Evolutionary conservation across 2,888 invertebrate species (phyloP), one percentile per base, ranked within the genome.

Genomic region (Drosophila quasianomalipes): DNA sequence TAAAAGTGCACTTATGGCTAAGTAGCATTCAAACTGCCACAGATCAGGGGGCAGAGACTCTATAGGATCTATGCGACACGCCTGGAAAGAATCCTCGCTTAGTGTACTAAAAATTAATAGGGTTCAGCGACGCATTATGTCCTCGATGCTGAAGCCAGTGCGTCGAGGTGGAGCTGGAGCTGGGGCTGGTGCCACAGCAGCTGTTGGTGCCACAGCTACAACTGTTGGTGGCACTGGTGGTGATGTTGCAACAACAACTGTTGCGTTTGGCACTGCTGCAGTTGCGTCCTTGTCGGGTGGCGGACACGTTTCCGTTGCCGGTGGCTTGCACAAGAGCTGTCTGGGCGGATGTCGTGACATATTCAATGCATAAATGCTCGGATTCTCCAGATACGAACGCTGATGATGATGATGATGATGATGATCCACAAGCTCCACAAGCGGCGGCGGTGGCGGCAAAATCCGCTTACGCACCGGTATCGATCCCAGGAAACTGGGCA

Each of bases 61-160:
- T 41, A 4, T 47, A 26, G 31, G 26, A 60, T 60, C 51, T 10
- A 39, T 28, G 44, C 47, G 14, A 67, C 35, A 44, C 44, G 26
- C 58, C 51, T 22, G 19, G 14, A 62, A 51, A 41, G 37, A 47
- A 61, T 60, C 31, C 57, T 33, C 4, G 63, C 60, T 69, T 64
- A 63, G 31, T 80, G 68, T 76, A 55, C 78, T 81, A 77, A 74
- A 68, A 74, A 37, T 28, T 6, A 4, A 52, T 22, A 35, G 12
- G 14, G 9, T 16, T 95, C 95, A 97, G 93, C 97, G 96, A 91
- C 97, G 95, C 97, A 97, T 97, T 83, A 97, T 97, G 85, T 97
- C 97, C 91, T 97, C 97, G 94, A 97, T 97, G 92, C 97, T 97
- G 93, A 97, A 97, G 26, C 97, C 97, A 91, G 97, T 97, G 90